Evolutionary conservation across 1,140 invertebrate genomes (phyloP), one percentile per base, ranked within the genome.

Genomic region (Diachasmimorpha longicaudata): DNA sequence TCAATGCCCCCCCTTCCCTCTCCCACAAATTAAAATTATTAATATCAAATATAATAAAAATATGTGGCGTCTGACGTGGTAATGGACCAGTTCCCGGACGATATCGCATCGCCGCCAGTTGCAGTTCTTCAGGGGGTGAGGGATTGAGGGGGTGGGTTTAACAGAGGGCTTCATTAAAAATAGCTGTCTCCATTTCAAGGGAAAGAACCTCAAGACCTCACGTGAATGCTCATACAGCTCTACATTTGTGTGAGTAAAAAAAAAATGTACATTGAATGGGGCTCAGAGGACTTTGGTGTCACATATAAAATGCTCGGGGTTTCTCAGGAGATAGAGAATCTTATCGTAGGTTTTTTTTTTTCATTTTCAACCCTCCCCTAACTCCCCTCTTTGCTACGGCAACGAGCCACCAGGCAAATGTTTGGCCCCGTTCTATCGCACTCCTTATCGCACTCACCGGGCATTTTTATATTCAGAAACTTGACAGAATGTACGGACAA

Each of bases 301-400:
- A 77, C 23, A 70, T 13, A 69, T n/a, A 74, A 84, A 87, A 84
- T 80, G 81, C 77, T 71, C 71, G 81, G 78, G 79, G 21, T 23
- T 85, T 86, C 85, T 86, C 85, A 85, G 80, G 81, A 76, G 85
- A 87, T 87, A 85, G 70, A 80, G 82, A 82, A 86, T 87, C 85
- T 87, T 87, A 87, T 87, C 86, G 76, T 52, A 19, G 6, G 4
- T 48, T 58, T 63, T 63, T 63, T 63, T 63, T 63, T 63, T 6
- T 63, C 1, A 6, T 10, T 19, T 25, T 6, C 4, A 63, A 11
- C 19, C 11, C 23, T 13, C 21, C 14, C 4, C 58, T 13, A n/a
- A 5, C 19, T 9, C 13, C 58, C 11, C 8, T 13, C 58, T 9
- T 9, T 16, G 8, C 19, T n/a, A 1, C 48, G 0, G 31, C 48